Percentiles rank a stretch among this genome's conserved stretches.
phyloP scores from a whole-genome alignment of 2,888 invertebrate species.

The Oscheius sp. region DNA sequence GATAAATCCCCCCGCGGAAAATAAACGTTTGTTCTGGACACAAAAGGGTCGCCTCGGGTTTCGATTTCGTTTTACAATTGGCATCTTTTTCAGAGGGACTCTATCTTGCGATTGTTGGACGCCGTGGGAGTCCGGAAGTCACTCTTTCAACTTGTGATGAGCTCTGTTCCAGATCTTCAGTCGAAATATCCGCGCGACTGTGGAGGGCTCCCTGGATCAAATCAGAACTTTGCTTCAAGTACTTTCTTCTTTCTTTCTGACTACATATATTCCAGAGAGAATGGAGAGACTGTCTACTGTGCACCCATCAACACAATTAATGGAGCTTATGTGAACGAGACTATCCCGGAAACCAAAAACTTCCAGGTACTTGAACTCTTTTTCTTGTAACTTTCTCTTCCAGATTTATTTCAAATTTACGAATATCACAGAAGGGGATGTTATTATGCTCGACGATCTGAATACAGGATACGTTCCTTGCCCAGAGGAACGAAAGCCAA shows the following conservation, averaged over 20 bases:
- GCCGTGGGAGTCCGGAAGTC: constrained; percentile 28
- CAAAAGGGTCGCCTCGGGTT: background rate
- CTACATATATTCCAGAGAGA: constrained; percentile 4
- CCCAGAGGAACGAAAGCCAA: background rate
- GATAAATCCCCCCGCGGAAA: background rate
- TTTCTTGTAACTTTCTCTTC: background rate
- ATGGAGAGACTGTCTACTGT: constrained; percentile 34
- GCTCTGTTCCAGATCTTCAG: constrained; percentile 40
- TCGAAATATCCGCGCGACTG: constrained; percentile 41
- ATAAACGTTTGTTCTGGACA: background rate
- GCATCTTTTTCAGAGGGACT: constrained; percentile 26
- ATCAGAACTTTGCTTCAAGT: constrained; percentile 52
- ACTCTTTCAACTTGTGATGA: constrained; percentile 39
- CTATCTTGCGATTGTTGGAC: constrained; percentile 38
- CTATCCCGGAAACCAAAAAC: constrained; percentile 43
- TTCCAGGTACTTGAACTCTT: constrained; percentile 36
- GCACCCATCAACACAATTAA: constrained; percentile 44
- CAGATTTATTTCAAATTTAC: constrained; percentile 53
- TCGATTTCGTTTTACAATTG: too few species aligned
- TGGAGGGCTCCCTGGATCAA: constrained; percentile 45
- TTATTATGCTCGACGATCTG: constrained; percentile 48
- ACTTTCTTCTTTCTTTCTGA: background rate
- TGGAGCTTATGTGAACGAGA: constrained; percentile 45
- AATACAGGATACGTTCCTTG: constrained; percentile 30
- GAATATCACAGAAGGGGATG: constrained; percentile 49